Base-by-base conservation (phyloP, 2,888 invertebrate species). In the Cheilosia soror region DNA sequence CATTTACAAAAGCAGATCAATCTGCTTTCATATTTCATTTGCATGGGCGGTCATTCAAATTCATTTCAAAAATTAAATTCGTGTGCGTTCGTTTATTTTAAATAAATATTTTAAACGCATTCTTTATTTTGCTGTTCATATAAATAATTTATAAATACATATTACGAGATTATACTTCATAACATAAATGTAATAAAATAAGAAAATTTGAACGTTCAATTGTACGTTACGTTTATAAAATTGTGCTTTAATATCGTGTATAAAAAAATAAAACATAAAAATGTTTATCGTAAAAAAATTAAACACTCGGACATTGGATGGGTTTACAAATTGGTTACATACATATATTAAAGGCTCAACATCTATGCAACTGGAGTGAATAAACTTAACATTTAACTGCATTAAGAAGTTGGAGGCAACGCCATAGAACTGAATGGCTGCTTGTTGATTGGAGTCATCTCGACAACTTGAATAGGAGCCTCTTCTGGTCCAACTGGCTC, bases 391-490 rank as follows among this genome's bases (percentile, higher is more conserved):
- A 29, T 5, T 27, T 42, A 65, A 4, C 7, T 0, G 5, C 13
- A 47, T 42, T 85, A 85, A 29, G 76, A 68, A 55, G 55, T 80
- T 49, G 80, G 68, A 40, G 75, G 42, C 15, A 65, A 47, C 11
- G 65, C 44, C 15, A 85, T 65, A 27, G 84, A 85, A 86, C 92
- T 91, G 62, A 92, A 92, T 15, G 92, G 92, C 65, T 92, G 91
- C 47, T 91, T 92, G 68, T 92, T 92, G 15, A 92, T 92, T 5
- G 92, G 92, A 89, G 91, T 91, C 91, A 92, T 90, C 82, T 92
- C 92, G 5, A 92, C 90, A 6, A 90, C 91, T 87, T 92, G 92
- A 51, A 92, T 92, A 3, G 92, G 91, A 5, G 90, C 91, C 77
- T 92, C 92, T 9, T 90, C 91, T 0, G 91, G 90, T 80, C 91